Evolutionary conservation across 2,113 vertebrate species (phyloP).

Genomic region (Ictalurus punctatus): DNA sequence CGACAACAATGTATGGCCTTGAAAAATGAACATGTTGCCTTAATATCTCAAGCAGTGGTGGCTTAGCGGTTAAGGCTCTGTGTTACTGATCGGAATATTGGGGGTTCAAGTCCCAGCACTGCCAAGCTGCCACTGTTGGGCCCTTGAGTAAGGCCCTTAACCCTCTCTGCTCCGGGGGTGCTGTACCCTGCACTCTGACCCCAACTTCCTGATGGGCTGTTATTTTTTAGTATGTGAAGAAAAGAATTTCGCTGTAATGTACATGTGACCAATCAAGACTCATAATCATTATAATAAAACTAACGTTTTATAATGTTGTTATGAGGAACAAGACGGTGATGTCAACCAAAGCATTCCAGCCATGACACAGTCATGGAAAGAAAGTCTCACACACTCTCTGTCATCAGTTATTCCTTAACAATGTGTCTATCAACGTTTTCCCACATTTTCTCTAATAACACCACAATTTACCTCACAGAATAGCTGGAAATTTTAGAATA

Average conservation of each 20-base stretch:
- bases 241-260: background rate
- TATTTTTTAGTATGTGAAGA: no score
- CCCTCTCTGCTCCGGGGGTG: no score
- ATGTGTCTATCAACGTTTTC: background rate
- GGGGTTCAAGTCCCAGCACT: no score
- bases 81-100: no score
- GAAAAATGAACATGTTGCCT: background rate
- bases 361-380: slow-evolving; percentile 2
- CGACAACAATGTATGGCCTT: background rate
- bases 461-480: background rate
- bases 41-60: background rate
- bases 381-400: background rate
- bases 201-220: no score
- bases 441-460: background rate
- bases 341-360: background rate
- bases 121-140: no score
- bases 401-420: background rate
- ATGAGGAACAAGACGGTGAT: background rate
- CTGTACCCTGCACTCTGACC: no score
- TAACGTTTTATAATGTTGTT: no score
- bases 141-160: no score
- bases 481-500: background rate
- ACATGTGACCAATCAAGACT: no score
- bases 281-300: background rate
- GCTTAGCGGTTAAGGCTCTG: no score